Evolutionary conservation across 1,140 invertebrate genomes (phyloP), one percentile per base, ranked within the genome.

Genomic region (Eulimnadia texana): DNA sequence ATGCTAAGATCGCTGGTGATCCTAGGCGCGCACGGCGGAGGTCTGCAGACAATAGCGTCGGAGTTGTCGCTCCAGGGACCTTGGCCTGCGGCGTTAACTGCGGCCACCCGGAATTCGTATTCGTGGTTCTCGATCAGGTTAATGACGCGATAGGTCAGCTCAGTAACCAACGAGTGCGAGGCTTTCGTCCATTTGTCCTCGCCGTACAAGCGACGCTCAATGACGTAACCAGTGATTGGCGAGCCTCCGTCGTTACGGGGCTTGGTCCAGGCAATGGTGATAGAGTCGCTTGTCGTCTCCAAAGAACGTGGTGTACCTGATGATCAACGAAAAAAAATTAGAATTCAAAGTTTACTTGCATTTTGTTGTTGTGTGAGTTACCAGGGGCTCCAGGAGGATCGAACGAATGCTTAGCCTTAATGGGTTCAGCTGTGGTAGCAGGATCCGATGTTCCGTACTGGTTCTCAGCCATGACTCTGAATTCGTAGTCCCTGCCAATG

Each of bases 391-490:
- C 88, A 2, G 95, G 94, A 56, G 85, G 82, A 79, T 96, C 81
- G 75, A 95, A 98, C 68, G 94, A 93, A 87, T 95, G 88, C 76
- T 92, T 90, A 0, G 94, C 93, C 65, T 82, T 82, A 65, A 98
- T 88, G 13, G 93, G 86, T 71, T 94, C 88, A 19, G 79, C 80
- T 0, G 92, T 95, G 29, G 80, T 81, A 10, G 86, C 86, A 6
- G 93, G 91, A 66, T 98, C 94, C 25, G 93, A 95, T 61, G 88
- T 83, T 47, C 95, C 96, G 69, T 96, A 93, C 68, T 92, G 84
- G 74, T 99, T 99, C 73, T 98, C 95, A 58, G 95, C 95, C 79
- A 93, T 86, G 1, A 99, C 94, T 62, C 94, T 81, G 82, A 99
- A 99, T 66, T 99, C 94, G 72, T 99, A 99, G 29, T 90, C 84